Percentiles rank a stretch among this genome's conserved stretches.
Evolutionary conservation across 2,797 vertebrate genomes (phyloP).

Genomic region (Sebastes matsubarae): DNA sequence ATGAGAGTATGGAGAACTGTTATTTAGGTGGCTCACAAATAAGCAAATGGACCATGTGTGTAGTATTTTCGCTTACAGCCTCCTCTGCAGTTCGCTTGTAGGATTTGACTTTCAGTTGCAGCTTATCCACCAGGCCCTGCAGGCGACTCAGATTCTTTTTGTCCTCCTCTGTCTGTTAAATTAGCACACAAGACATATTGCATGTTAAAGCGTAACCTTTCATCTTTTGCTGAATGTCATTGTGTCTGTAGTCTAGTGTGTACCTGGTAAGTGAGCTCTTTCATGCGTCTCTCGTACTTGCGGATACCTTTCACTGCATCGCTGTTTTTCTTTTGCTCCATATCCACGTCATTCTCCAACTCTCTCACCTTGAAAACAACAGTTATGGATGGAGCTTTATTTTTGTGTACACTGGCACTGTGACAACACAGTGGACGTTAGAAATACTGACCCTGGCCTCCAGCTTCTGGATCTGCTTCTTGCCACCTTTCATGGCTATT

Average conservation of each 20-base stretch:
- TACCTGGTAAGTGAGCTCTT: constrained; percentile 93
- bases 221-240: background rate
- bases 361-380: constrained; percentile 84
- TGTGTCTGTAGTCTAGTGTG: background rate
- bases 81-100: constrained; percentile 77
- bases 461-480: constrained; percentile 93
- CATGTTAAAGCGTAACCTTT: background rate
- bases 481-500: constrained; percentile 91
- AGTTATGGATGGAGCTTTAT: background rate
- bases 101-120: constrained; percentile 79
- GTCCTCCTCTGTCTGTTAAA: constrained; percentile 78
- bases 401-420: background rate
- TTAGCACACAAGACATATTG: background rate
- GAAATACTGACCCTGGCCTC: constrained; percentile 80
- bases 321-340: constrained; percentile 85
- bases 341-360: constrained; percentile 88
- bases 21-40: background rate
- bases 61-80: constrained; percentile 63
- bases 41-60: background rate
- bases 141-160: constrained; percentile 78
- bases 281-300: constrained; percentile 91
- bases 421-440: background rate
- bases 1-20: background rate
- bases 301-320: constrained; percentile 90
- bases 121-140: constrained; percentile 81